Evolutionary conservation across 2,113 vertebrate genomes (phyloP), one percentile per base, ranked within the genome.

Genomic region (Melanostigma gelatinosum): DNA sequence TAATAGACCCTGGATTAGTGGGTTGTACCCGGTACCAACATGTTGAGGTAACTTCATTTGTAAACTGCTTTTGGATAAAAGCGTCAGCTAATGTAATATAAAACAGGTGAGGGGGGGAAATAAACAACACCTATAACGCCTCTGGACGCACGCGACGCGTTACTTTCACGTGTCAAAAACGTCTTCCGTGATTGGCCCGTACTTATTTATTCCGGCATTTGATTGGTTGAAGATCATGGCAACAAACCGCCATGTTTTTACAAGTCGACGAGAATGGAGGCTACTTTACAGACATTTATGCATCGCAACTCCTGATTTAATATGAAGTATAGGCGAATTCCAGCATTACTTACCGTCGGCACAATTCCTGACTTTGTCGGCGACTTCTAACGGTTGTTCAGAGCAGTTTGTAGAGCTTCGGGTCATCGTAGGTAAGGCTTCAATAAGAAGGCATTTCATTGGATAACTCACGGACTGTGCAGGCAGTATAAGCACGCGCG

Each of bases 381-480:
- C 6, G 61, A 55, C 69, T 67, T 68, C 18, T 68, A 64, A 60
- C 70, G 46, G 65, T 58, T 61, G 72, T 74, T 86, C 40, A 42
- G 27, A 70, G 52, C 83, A 58, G 50, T 83, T 86, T 67, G 63
- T 62, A 60, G 57, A 77, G 69, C 79, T 54, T 70, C 46, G 61
- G 70, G 29, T 18, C 71, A 12, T 62, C 64, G 77, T 86, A 92
- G 94, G 94, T 94, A 94, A 94, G 93, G 86, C 84, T 92, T 92
- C 95, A 96, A 96, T 90, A 96, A 96, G 94, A 79, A 86, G 90
- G 80, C 75, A 88, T 93, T 94, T 96, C 94, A 96, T 96, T 96
- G 96, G 96, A 94, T 87, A 84, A 71, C 85, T 62, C 61, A 13
- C 22, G 9, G 85, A 50, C 74, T 75, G 80, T 85, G 44, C 73